Evolutionary conservation across 53 echinoderm and acorn worm species (phyloP), one percentile per base, ranked within the genome.

Genomic region (Arbacia lixula): DNA sequence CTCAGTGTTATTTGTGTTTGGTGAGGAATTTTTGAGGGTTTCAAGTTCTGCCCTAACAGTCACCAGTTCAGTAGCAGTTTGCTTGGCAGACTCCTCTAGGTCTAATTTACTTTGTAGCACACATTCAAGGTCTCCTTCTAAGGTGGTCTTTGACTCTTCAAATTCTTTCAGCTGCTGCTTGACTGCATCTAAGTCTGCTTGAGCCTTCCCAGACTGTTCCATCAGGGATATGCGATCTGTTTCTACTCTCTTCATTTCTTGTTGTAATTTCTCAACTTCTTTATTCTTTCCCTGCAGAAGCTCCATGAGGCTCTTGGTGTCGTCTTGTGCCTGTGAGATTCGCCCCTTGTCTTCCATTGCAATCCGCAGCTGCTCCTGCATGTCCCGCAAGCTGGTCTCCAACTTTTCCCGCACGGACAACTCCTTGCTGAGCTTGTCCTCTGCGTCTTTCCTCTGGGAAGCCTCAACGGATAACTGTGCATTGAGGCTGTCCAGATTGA

Each of bases 281-380:
- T 72, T 90, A 46, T 86, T 86, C 74, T 90, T 81, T 37, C 58
- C 84, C 27, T 84, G 66, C 49, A 91, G 40, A 49, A 85, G 38
- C 14, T 87, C 63, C 43, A 84, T 64, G 31, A 87, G 65, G 62
- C 84, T 87, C 60, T 84, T 87, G 12, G 76, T 87, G 63, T 82
- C 84, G 6, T 36, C 43, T 3, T 87, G 87, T 27, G 57, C 68
- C 16, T 82, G 85, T 51, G 68, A 43, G 29, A 67, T 68, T 12
- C 65, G 49, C 24, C 61, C 68, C 34, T 31, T 84, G 58, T 87
- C 93, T 65, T 93, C 84, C 29, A 20, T 80, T 57, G 83, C 83
- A 71, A 72, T 82, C 52, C 56, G 64, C 5, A 83, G 66, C 64
- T 43, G 78, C 54, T 87, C 83, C 30, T 89, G 85, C 72, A 91